Evolutionary conservation across 2,113 vertebrate species (phyloP), one percentile per base, ranked within the genome.

Genomic region (Aegotheles bennettii): DNA sequence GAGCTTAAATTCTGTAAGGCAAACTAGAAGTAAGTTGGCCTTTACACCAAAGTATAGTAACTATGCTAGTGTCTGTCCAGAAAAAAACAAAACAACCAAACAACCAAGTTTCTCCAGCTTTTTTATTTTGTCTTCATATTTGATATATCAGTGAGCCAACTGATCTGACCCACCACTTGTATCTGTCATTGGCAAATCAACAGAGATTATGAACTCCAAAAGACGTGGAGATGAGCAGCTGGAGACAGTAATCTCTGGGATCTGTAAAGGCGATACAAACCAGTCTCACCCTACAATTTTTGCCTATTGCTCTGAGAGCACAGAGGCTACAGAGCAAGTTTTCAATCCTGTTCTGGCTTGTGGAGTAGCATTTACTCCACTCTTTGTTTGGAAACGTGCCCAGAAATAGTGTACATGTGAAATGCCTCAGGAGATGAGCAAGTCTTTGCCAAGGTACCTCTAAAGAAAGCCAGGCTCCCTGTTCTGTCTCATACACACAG

Each of bases 311-410:
- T 93, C 35, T 74, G 76, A 84, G 38, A 87, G 48, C 40, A 82
- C 36, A 65, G 43, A 4, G 23, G 23, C 69, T 91, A 93, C 51
- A 79, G 33, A 94, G 70, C 89, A 89, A 89, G 89, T 47, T 94
- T 93, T 85, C 20, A 84, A 42, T 71, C 94, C 45, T 91, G 95
- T 76, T 24, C 84, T 80, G 84, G 71, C 91, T 95, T 95, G 87
- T 73, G 35, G 70, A 85, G 10, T 12, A 94, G 82, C 70, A 59
- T 90, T 95, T 94, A 63, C 74, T 93, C 82, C 47, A 64, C 38
- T 68, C 43, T 75, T 24, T 68, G 10, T 56, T 51, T 95, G 95
- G 96, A 93, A 89, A 50, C 0, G 0, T 43, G 87, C 91, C 89
- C 47, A 61, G 84, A 77, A 91, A 74, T 6, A 51, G 43, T 18